Evolutionary conservation across 1,140 invertebrate species (phyloP).

Genomic region (Proctacanthus coquilletti): DNA sequence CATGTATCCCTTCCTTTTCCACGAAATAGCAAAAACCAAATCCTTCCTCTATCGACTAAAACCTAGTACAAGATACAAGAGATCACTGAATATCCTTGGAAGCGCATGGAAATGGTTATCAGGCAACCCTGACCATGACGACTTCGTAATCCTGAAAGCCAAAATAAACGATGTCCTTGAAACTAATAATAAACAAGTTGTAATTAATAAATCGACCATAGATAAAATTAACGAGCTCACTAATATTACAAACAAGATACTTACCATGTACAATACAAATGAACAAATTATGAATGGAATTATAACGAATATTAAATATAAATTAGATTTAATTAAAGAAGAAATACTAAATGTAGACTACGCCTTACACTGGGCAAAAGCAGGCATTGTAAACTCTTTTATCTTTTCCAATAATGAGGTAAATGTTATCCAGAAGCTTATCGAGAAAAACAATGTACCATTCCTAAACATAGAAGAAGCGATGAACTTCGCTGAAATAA

Average conservation of each 20-base stretch:
- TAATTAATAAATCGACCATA: conserved; percentile 6
- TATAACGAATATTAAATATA: conserved; percentile 2
- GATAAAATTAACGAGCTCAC: conserved; percentile 1
- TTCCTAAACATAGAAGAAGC: conserved; percentile 5
- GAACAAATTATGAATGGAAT: background rate
- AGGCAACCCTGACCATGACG: conserved; percentile 5
- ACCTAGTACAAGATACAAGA: too few species aligned
- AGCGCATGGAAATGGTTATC: conserved; percentile 7
- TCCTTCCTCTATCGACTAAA: too few species aligned
- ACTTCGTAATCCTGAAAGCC: conserved; percentile 2
- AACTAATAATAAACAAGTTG: conserved; percentile 9
- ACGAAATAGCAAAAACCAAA: too few species aligned
- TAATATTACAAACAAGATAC: conserved; percentile 4
- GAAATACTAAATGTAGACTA: conserved; percentile 3
- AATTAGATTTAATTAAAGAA: conserved; percentile 5
- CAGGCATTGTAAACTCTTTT: conserved; percentile 6
- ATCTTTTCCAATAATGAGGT: conserved; percentile 4
- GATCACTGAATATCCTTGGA: conserved; percentile 3
- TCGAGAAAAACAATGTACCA: conserved; percentile 1
- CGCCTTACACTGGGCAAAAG: conserved; percentile 5
- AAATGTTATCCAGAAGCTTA: too few species aligned
- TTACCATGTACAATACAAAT: conserved; percentile 3
- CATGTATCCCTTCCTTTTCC: too few species aligned
- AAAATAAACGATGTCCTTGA: conserved; percentile 6
- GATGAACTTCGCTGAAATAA: conserved; percentile 5